phyloP scores from a whole-genome alignment of 2,888 invertebrate genomes.

The Myopa testacea region DNA sequence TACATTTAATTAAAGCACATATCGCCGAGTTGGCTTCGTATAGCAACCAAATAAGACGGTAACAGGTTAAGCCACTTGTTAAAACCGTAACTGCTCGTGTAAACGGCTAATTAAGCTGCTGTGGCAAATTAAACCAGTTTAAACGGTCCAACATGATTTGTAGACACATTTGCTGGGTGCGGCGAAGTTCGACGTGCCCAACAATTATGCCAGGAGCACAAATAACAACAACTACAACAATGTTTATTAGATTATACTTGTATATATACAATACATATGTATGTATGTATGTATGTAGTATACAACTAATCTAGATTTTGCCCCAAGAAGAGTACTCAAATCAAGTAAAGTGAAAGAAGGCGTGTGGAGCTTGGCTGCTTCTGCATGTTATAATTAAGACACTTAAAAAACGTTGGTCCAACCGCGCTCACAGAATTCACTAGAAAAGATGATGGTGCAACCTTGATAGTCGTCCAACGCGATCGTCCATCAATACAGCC shows the following conservation, averaged over 20 bases:
- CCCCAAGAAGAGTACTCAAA: not conserved
- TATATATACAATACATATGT: not conserved
- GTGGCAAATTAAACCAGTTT: constrained; percentile 24
- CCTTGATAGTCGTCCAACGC: not conserved
- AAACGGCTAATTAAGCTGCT: constrained; percentile 34
- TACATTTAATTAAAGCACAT: constrained; percentile 16
- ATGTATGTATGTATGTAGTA: not conserved
- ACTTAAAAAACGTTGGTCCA: constrained; percentile 21
- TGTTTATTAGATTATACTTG: constrained; percentile 18
- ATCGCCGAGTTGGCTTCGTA: constrained; percentile 4
- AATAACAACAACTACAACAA: not conserved
- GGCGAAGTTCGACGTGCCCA: constrained; percentile 1
- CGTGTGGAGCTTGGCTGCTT: not conserved
- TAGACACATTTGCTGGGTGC: not conserved
- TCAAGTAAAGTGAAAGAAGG: not conserved
- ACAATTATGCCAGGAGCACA: not conserved
- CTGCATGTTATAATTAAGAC: constrained; percentile 28
- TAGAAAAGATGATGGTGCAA: not conserved
- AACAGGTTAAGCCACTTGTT: constrained; percentile 16
- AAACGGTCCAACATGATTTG: constrained; percentile 6
- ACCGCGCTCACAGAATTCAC: constrained; percentile 2
- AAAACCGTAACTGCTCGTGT: constrained; percentile 12
- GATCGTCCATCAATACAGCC: not conserved
- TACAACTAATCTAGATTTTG: not conserved
- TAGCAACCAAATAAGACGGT: constrained; percentile 17